Conservation (phyloP, 2,888 invertebrate genomes). For the Archaeoteleia sp. region DNA sequence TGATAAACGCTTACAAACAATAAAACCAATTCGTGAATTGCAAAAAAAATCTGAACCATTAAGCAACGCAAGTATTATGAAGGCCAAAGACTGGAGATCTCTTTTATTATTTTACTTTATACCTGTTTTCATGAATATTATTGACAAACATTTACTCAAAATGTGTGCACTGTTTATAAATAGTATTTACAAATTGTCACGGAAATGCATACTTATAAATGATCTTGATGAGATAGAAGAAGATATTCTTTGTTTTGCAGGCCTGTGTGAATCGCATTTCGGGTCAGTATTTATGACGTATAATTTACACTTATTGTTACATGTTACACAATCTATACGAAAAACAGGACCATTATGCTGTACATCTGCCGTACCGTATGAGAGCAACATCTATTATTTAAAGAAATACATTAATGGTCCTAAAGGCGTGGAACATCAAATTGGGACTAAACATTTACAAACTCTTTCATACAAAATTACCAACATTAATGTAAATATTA, state of each 20-base stretch:
- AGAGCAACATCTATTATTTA: no score
- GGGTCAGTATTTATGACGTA: conserved; percentile 32
- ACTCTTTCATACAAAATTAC: no score
- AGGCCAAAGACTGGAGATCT: conserved; percentile 26
- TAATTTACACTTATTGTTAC: conserved; percentile 27
- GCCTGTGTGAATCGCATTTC: conserved; percentile 19
- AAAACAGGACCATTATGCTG: conserved; percentile 34
- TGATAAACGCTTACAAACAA: conserved; percentile 11
- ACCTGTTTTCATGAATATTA: conserved; percentile 8
- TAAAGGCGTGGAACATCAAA: no score
- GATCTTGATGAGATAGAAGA: conserved; percentile 15
- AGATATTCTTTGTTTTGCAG: conserved; percentile 25
- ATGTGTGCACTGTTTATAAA: not conserved
- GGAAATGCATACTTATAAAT: not conserved
- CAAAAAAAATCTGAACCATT: conserved; percentile 12
- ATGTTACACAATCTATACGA: conserved; percentile 22
- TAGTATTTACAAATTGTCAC: not conserved
- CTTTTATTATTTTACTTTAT: conserved; percentile 9
- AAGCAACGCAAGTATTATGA: not conserved
- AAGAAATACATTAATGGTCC: no score
- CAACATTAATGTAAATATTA: no score
- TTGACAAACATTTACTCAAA: not conserved
- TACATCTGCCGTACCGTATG: conserved; percentile 35
- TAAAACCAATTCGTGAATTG: conserved; percentile 14
- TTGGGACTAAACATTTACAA: no score